phyloP scores from a whole-genome alignment of 1,140 invertebrate genomes.

The Hetaerina americana region DNA sequence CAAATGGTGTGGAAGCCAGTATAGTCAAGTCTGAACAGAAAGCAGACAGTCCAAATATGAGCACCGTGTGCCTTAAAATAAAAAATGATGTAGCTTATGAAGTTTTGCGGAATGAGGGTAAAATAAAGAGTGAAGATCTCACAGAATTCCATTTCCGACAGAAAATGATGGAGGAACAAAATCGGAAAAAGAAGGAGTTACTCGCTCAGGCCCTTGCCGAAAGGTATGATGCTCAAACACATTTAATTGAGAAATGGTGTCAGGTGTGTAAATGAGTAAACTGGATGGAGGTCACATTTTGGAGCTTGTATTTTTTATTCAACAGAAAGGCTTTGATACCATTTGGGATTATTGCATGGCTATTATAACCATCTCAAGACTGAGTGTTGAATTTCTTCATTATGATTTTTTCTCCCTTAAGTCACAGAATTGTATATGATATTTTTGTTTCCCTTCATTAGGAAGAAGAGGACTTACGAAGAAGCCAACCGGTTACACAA shows the following conservation, averaged over 20 bases:
- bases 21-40: too few relatives aligned
- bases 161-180: conserved; percentile 62
- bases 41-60: conserved; percentile 5
- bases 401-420: too few relatives aligned
- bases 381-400: too few relatives aligned
- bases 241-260: too few relatives aligned
- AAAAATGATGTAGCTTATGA: conserved; percentile 5
- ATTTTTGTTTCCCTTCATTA: conserved; percentile 23
- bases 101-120: background rate
- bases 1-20: too few relatives aligned
- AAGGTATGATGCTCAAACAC: conserved; percentile 32
- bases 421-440: too few relatives aligned
- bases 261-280: too few relatives aligned
- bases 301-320: too few relatives aligned
- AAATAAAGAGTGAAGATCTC: conserved; percentile 22
- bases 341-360: too few relatives aligned
- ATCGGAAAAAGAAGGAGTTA: conserved; percentile 55
- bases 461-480: conserved; percentile 53
- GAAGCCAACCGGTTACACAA: conserved; percentile 53
- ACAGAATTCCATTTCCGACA: conserved; percentile 53
- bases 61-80: conserved; percentile 1
- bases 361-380: too few relatives aligned
- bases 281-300: too few relatives aligned
- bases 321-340: too few relatives aligned
- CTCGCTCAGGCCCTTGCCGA: conserved; percentile 55